These are phyloP conservation scores for Hemicordylus capensis DNA, from an alignment of 2,113 vertebrate genomes.

Conservation along the genomic window DNA sequence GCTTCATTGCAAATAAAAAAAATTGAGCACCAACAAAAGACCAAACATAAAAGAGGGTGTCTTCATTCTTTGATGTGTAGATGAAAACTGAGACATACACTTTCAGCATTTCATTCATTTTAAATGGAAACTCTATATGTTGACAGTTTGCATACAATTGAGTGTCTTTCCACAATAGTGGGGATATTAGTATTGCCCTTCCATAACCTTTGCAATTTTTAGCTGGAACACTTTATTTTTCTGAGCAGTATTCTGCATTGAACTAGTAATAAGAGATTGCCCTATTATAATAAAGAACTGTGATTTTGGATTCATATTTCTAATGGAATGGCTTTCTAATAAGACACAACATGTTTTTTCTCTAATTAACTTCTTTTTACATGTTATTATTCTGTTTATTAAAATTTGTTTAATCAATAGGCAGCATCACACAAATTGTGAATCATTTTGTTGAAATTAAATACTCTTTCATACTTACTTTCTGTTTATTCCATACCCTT, in stretches of 20 bases:
- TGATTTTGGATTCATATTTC: conserved; percentile 15
- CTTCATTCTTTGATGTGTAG: not conserved
- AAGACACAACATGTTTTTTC: not conserved
- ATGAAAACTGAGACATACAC: not conserved
- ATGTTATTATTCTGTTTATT: conserved; percentile 1
- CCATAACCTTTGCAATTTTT: conserved; percentile 9
- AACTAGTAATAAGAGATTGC: conserved; percentile 27
- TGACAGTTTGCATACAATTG: not conserved
- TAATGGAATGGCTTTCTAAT: conserved; percentile 9
- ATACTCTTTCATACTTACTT: not conserved
- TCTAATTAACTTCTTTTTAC: not conserved
- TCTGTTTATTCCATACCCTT: too few species aligned
- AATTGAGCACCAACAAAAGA: not conserved
- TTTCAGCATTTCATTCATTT: not conserved
- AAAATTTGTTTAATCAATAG: conserved; percentile 1
- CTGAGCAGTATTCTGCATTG: conserved; percentile 46
- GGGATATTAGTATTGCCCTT: conserved; percentile 12
- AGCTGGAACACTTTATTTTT: conserved; percentile 22
- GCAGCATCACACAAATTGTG: not conserved
- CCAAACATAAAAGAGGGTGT: not conserved
- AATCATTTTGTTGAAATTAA: not conserved
- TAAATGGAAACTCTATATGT: not conserved
- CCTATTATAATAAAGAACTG: conserved; percentile 20
- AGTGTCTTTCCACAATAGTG: not conserved
- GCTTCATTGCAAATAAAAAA: not conserved